Conservation (phyloP, 2,797 vertebrate genomes). For the Danio albolineatus region DNA sequence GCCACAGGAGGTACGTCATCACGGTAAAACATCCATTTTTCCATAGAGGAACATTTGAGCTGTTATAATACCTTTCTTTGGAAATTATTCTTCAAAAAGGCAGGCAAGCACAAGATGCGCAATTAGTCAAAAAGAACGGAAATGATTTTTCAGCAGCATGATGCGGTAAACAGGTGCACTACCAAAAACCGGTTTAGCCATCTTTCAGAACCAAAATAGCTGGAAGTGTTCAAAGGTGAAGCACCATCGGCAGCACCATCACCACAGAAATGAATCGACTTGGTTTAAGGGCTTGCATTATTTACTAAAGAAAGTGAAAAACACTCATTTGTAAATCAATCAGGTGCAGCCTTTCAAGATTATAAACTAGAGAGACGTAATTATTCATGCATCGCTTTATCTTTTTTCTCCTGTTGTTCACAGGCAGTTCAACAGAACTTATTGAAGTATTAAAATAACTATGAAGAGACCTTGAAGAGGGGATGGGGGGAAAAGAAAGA, state of each 20-base stretch:
- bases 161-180: slow-evolving; percentile 51
- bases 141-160: slow-evolving; percentile 22
- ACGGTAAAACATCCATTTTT: slow-evolving; percentile 37
- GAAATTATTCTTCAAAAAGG: slow-evolving; percentile 25
- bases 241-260: slow-evolving; percentile 17
- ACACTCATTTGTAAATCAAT: slow-evolving; percentile 57
- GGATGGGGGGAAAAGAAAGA: not conserved
- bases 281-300: slow-evolving; percentile 38
- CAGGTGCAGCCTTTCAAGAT: slow-evolving; percentile 40
- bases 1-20: slow-evolving; percentile 26
- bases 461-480: slow-evolving; percentile 22
- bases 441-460: slow-evolving; percentile 33
- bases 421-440: slow-evolving; percentile 32
- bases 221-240: slow-evolving; percentile 38
- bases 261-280: slow-evolving; percentile 26
- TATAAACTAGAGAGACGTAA: slow-evolving; percentile 33
- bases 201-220: slow-evolving; percentile 13
- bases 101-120: slow-evolving; percentile 3
- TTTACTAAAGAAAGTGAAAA: slow-evolving; percentile 41
- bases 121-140: slow-evolving; percentile 45
- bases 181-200: slow-evolving; percentile 16
- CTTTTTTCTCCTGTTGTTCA: slow-evolving; percentile 21
- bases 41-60: slow-evolving; percentile 33
- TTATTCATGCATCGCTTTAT: slow-evolving; percentile 17
- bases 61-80: slow-evolving; percentile 49